These are phyloP conservation scores for Orgyia antiqua DNA, from an alignment of 2,888 invertebrate genomes.

Conservation along the genomic window DNA sequence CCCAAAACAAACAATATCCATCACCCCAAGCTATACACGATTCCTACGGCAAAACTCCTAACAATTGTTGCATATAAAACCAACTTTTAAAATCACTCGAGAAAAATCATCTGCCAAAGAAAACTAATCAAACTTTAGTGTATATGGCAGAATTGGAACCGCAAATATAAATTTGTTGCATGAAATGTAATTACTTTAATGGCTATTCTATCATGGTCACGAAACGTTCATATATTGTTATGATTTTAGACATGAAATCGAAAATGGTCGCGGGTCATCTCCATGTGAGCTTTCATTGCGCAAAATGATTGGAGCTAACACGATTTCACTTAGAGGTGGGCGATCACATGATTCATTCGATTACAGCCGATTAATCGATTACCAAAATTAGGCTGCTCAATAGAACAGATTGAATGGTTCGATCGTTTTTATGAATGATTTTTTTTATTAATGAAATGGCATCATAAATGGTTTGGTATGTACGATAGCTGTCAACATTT, in stretches of 20 bases:
- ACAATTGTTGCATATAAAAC: slow-evolving; percentile 60
- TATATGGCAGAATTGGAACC: slow-evolving; percentile 13
- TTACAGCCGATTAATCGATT: slow-evolving; percentile 28
- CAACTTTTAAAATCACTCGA: slow-evolving; percentile 29
- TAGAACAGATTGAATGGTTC: slow-evolving; percentile 13
- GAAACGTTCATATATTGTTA: slow-evolving; percentile 63
- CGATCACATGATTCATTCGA: slow-evolving; percentile 25
- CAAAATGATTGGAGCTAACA: slow-evolving; percentile 44
- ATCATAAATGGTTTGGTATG: slow-evolving; percentile 8
- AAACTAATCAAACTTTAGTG: slow-evolving; percentile 15
- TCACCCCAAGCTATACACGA: slow-evolving; percentile 71
- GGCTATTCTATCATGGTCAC: slow-evolving; percentile 61
- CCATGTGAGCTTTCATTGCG: slow-evolving; percentile 52
- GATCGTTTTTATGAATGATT: slow-evolving; percentile 22
- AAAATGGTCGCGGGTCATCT: slow-evolving; percentile 66
- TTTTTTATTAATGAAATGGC: slow-evolving; percentile 20
- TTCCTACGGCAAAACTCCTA: slow-evolving; percentile 43
- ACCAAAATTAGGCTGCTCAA: slow-evolving; percentile 19
- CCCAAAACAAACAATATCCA: slow-evolving; percentile 65
- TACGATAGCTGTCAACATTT: slow-evolving; percentile 8
- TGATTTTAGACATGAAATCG: slow-evolving; percentile 69
- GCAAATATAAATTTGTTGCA: slow-evolving; percentile 38
- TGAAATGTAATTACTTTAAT: slow-evolving; percentile 66
- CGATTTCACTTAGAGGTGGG: slow-evolving; percentile 56
- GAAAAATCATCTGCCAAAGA: slow-evolving; percentile 15